These are phyloP conservation scores for Campylomormyrus numenius DNA, from an alignment of 2,113 vertebrate genomes.

Conservation along the genomic window DNA sequence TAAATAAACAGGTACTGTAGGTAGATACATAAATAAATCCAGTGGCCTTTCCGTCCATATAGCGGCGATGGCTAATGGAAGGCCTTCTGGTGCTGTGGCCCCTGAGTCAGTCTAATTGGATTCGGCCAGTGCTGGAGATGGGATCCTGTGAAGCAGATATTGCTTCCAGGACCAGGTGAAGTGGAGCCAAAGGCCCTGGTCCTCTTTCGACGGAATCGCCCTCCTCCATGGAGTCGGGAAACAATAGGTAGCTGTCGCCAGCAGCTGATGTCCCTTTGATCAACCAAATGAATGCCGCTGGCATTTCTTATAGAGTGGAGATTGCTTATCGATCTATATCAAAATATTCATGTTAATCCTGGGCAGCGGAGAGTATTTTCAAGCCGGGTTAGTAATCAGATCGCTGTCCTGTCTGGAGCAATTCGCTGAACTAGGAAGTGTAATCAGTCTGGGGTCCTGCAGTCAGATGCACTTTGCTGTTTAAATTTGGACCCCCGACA, in stretches of 20 bases:
- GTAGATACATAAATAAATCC: constrained; percentile 48
- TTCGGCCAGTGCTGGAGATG: constrained; percentile 73
- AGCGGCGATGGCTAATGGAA: constrained; percentile 57
- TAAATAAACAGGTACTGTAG: constrained; percentile 19
- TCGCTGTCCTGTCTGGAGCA: constrained; percentile 96
- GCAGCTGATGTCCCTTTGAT: constrained; percentile 93
- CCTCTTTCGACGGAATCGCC: constrained; percentile 68
- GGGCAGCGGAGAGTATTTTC: constrained; percentile 89
- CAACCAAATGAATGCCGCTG: constrained; percentile 99
- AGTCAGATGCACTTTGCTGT: constrained; percentile 99
- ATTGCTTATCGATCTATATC: constrained; percentile 99
- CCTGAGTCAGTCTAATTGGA: constrained; percentile 70
- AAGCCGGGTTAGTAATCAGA: constrained; percentile 99
- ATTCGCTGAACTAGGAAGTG: constrained; percentile 96
- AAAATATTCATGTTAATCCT: constrained; percentile 99
- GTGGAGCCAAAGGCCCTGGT: constrained; percentile 57
- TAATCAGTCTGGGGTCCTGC: constrained; percentile 98
- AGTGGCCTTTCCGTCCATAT: constrained; percentile 46
- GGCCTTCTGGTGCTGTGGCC: constrained; percentile 57
- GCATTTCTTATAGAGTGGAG: constrained; percentile 99
- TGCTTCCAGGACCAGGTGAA: constrained; percentile 84
- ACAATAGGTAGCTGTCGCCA: constrained; percentile 94
- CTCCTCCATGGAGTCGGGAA: constrained; percentile 74
- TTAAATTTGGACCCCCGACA: constrained; percentile 99
- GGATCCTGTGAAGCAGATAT: constrained; percentile 82